Percentiles rank a stretch among this genome's conserved stretches.
phyloP scores from a whole-genome alignment of 1,140 invertebrate species.

The Drosophila pachea region DNA sequence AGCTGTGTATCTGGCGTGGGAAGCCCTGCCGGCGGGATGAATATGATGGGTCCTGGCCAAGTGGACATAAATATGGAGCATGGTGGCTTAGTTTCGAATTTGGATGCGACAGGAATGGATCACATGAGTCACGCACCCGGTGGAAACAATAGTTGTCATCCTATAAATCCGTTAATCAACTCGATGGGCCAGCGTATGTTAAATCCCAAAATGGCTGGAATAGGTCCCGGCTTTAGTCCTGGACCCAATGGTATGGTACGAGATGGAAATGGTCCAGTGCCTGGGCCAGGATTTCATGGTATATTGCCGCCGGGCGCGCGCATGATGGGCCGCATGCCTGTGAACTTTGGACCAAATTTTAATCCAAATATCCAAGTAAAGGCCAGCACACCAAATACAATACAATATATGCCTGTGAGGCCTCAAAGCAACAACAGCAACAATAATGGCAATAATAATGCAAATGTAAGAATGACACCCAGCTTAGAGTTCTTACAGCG shows the following conservation, averaged over 20 bases:
- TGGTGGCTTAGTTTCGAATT: constrained; percentile 64
- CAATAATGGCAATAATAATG: constrained; percentile 34
- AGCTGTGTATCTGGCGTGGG: constrained; percentile 82
- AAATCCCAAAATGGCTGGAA: constrained; percentile 79
- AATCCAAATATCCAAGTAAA: constrained; percentile 93
- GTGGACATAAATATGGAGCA: constrained; percentile 77
- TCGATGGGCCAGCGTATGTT: constrained; percentile 68
- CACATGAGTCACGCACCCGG: constrained; percentile 45
- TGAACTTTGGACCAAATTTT: constrained; percentile 68
- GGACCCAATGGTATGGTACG: constrained; percentile 55
- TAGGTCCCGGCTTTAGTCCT: constrained; percentile 70
- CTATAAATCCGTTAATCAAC: constrained; percentile 57
- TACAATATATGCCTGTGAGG: constrained; percentile 96
- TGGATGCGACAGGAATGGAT: constrained; percentile 68
- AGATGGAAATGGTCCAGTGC: constrained; percentile 75
- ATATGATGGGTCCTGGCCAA: constrained; percentile 66
- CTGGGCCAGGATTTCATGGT: constrained; percentile 73
- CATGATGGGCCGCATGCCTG: constrained; percentile 79
- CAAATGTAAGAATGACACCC: constrained; percentile 86
- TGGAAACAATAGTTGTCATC: constrained; percentile 44
- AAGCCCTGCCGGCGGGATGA: constrained; percentile 80
- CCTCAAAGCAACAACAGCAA: constrained; percentile 84
- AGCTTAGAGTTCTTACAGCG: constrained; percentile 95
- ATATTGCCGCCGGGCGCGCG: constrained; percentile 72
- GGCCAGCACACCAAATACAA: constrained; percentile 97